Evolutionary conservation across 2,888 invertebrate genomes (phyloP), one percentile per base, ranked within the genome.

Genomic region (Itoplectis maculator): DNA sequence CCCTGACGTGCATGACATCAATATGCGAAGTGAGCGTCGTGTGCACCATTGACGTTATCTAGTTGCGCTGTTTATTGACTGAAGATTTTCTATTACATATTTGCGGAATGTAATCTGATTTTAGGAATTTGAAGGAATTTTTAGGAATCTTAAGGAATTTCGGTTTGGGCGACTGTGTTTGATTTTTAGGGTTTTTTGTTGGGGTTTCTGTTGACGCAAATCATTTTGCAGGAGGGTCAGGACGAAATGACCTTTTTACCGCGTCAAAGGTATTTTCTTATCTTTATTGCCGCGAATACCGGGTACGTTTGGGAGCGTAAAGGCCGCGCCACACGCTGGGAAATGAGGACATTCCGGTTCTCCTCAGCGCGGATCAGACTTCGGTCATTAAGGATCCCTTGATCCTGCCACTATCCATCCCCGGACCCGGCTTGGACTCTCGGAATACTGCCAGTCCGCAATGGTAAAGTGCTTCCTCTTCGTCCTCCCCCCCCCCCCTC

Each of bases 321-420:
- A 89, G 85, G 86, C 82, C 56, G 61, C 73, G 86, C 82, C 56
- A 66, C 73, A 76, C 81, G 82, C 84, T 85, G 87, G n/a, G 87
- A 88, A 90, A 89, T 88, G 90, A 90, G 89, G 90, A 90, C 89
- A 91, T 90, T 91, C 90, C 91, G 86, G 87, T 87, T 85, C 82
- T 87, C 85, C 83, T 84, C 81, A 76, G 79, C 79, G 65, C 82
- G 87, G 89, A 90, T 90, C 88, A 87, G 88, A 87, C 87, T 88
- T 86, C 83, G 84, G 86, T 88, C 89, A 89, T 90, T 90, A 90
- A 89, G 87, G 87, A 89, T 87, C 88, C 88, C 86, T 87, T 88
- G 88, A 89, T 89, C 88, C 89, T 89, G 88, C 86, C 87, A 88
- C 82, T 83, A 82, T 82, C 77, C 80, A 79, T 80, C 79, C n/a